Evolutionary conservation across 2,888 invertebrate species (phyloP).

Genomic region (Empis livida): DNA sequence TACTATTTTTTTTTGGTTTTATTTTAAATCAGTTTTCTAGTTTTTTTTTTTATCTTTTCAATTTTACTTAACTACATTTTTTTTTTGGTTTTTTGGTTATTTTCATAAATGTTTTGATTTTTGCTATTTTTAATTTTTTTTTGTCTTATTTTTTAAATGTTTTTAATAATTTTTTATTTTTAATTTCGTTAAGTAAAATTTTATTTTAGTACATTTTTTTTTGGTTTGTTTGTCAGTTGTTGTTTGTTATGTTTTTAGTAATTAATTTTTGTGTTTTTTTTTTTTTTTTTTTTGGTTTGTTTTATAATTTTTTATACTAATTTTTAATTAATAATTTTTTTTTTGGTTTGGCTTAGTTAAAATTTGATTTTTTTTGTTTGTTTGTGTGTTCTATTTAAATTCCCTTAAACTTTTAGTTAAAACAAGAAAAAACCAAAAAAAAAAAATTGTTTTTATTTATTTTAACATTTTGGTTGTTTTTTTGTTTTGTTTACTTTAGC

Average conservation of each 20-base stretch:
- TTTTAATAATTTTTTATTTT: too few species aligned
- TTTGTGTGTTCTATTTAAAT: conserved; percentile 1
- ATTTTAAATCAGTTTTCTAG: conserved; percentile 8
- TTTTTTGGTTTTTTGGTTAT: conserved; percentile 3
- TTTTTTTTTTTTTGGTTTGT: conserved; percentile 7
- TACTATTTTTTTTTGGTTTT: not conserved
- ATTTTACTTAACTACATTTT: conserved; percentile 2
- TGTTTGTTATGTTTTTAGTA: too few species aligned
- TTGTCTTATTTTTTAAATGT: too few species aligned
- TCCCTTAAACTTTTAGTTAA: too few species aligned
- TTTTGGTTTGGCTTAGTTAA: conserved; percentile 2
- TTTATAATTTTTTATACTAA: too few species aligned
- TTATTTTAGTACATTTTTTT: too few species aligned
- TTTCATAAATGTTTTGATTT: conserved; percentile 13
- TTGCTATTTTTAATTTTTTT: conserved; percentile 1
- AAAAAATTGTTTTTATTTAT: conserved; percentile 2
- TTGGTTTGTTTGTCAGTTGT: too few species aligned
- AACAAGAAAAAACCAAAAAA: too few species aligned
- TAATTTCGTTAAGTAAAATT: too few species aligned
- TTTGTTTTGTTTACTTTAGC: not conserved
- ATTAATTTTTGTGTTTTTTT: too few species aligned
- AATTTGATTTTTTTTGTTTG: conserved; percentile 9
- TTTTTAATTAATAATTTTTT: too few species aligned
- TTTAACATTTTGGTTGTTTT: conserved; percentile 8
- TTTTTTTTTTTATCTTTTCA: conserved; percentile 7